Percentiles rank a stretch among this genome's conserved stretches.
phyloP scores from a whole-genome alignment of 2,113 vertebrate genomes.

The Chionis minor region DNA sequence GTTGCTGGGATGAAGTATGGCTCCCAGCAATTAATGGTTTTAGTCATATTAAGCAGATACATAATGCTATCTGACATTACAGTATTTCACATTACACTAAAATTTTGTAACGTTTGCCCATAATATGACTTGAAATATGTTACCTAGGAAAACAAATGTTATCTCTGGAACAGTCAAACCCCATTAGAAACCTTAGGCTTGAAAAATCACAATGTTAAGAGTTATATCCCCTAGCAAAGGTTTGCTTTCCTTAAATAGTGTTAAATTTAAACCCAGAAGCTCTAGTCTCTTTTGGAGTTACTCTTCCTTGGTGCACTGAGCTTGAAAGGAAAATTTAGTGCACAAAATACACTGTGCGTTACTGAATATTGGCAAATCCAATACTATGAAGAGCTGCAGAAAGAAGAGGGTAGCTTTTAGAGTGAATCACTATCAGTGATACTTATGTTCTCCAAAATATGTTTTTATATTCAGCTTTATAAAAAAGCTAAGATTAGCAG shows the following conservation, averaged over 20 bases:
- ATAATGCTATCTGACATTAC: constrained; percentile 80
- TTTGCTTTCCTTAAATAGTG: constrained; percentile 79
- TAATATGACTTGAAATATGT: constrained; percentile 80
- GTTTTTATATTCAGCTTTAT: background rate
- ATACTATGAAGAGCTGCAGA: background rate
- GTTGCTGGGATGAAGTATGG: constrained; percentile 73
- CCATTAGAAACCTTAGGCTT: constrained; percentile 78
- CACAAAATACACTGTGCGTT: constrained; percentile 43
- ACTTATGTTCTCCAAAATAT: background rate
- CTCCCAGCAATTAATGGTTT: constrained; percentile 77
- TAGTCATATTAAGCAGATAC: constrained; percentile 73
- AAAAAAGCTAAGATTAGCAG: no score
- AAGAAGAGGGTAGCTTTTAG: background rate
- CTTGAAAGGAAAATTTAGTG: constrained; percentile 71
- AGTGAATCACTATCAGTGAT: background rate
- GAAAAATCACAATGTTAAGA: constrained; percentile 78
- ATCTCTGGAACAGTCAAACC: constrained; percentile 78
- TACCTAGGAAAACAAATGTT: constrained; percentile 80
- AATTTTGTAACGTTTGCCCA: constrained; percentile 73
- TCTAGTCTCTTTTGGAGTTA: constrained; percentile 65
- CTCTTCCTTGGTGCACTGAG: constrained; percentile 64
- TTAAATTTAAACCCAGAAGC: constrained; percentile 78
- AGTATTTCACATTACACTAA: constrained; percentile 81
- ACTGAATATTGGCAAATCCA: background rate
- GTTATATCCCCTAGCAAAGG: constrained; percentile 75